phyloP scores from a whole-genome alignment of 2,113 vertebrate species.

The Mirounga angustirostris region DNA sequence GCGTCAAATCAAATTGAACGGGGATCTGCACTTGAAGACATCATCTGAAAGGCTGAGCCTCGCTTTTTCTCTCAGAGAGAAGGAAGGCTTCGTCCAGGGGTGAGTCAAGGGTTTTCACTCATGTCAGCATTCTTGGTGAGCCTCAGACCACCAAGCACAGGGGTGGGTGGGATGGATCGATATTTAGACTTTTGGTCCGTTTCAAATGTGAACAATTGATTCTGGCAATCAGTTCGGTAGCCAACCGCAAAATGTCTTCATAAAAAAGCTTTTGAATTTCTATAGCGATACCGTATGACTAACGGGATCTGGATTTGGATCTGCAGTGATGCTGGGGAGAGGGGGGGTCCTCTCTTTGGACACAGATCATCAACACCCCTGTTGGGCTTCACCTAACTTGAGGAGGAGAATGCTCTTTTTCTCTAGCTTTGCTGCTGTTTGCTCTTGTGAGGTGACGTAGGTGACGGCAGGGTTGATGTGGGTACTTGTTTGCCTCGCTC shows the following conservation, averaged over 20 bases:
- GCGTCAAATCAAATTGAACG: not conserved
- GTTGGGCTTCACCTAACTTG: not conserved
- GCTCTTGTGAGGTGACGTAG: not conserved
- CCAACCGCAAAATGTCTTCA: not conserved
- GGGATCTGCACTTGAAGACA: not conserved
- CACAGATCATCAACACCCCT: not conserved
- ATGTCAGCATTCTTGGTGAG: not conserved
- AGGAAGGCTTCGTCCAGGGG: not conserved
- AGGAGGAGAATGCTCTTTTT: not conserved
- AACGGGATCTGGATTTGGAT: not conserved
- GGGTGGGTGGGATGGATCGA: not conserved
- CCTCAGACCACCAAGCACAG: not conserved
- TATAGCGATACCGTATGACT: not conserved
- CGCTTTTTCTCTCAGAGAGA: not conserved
- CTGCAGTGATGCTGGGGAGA: not conserved
- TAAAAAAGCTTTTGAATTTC: not conserved
- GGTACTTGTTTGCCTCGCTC: not conserved
- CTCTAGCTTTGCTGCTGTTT: not conserved
- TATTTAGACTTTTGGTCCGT: not conserved
- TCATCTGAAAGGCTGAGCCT: not conserved
- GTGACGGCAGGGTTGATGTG: not conserved
- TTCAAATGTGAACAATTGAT: conserved; percentile 22
- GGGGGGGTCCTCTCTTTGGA: not conserved
- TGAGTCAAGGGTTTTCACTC: not conserved
- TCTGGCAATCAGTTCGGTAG: not conserved